Percentiles rank a stretch among this genome's conserved stretches.
Conservation (phyloP, 1,140 invertebrate species). For the Anastrepha ludens region DNA sequence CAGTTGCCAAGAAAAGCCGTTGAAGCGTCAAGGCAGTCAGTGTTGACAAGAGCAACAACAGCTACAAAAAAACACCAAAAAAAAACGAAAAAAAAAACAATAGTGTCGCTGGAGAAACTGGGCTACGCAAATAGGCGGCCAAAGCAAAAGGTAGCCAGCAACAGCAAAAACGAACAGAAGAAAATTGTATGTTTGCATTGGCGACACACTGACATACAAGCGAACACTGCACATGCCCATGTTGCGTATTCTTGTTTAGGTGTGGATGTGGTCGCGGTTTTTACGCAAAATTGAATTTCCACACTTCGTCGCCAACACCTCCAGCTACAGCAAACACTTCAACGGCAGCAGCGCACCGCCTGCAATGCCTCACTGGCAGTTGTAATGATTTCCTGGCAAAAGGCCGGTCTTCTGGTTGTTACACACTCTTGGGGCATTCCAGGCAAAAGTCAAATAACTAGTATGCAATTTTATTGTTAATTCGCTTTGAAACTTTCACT, state of each 20-base stretch:
- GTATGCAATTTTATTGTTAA: no score
- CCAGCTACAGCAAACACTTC: neutral
- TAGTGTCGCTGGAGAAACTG: conserved; percentile 34
- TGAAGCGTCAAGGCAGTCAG: conserved; percentile 2
- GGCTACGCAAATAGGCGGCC: conserved; percentile 48
- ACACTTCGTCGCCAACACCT: neutral
- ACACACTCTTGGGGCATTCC: no score
- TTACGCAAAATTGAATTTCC: conserved; percentile 34
- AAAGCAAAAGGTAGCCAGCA: conserved; percentile 25
- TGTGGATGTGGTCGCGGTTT: conserved; percentile 2
- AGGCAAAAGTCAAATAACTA: no score
- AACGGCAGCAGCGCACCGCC: neutral
- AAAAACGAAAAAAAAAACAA: neutral
- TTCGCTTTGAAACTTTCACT: no score
- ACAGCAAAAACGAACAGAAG: neutral
- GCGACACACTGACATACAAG: neutral
- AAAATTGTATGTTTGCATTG: conserved; percentile 9
- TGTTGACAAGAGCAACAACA: conserved; percentile 1
- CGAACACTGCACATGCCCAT: neutral
- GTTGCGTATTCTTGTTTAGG: neutral
- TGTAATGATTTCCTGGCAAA: conserved; percentile 10
- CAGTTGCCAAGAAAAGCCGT: conserved; percentile 13
- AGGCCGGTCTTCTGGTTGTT: neutral
- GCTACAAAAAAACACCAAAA: no score
- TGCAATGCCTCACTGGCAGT: neutral